Base-by-base conservation (phyloP, 2,888 invertebrate genomes). In the Tolmerus cingulatus region DNA sequence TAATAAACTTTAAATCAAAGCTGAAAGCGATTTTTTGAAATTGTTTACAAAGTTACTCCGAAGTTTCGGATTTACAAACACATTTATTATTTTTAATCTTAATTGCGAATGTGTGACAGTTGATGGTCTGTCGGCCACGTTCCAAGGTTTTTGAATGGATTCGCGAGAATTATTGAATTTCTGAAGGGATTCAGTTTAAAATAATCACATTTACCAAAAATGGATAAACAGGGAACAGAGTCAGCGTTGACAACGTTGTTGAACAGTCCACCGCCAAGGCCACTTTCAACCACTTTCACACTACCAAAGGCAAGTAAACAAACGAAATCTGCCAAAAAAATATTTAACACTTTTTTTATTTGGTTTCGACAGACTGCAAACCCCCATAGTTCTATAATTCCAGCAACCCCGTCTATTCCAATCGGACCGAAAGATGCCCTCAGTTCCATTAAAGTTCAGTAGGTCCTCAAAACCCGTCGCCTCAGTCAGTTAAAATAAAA, bases 401-500 rank as follows among this genome's bases (percentile, higher is more conserved):
- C 94, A 76, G 91, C 94, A 66, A 94, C 94, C 27, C 93, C 94
- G 12, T 91, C 93, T 1, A 93, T 94, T 90, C 92, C 93, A n/a
- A 93, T 93, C 90, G 94, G 94, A 19, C 93, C 93, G 5, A 94
- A 93, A 90, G 94, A 95, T 91, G 94, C 94, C 3, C 94, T 93
- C 89, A 94, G 93, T 89, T 94, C 94, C 89, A 93, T 95, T 19
- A 94, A 94, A 92, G 91, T 95, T 88, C 95, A 95, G 95, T 95
- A 91, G 93, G 94, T 85, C 5, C 2, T 5, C 16, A 46, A 46
- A 46, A 23, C 12, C 12, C 16, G 1, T 5, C 34, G 12, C 16
- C 3, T 7, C 76, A 76, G 16, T 76, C 34, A 34, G 19, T 12
- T 78, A 34, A 34, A 19, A 16, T 34, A 8, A 66, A 78, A 55